Evolutionary conservation across 2,797 vertebrate species (phyloP).

Genomic region (Acrocephalus scirpaceus): DNA sequence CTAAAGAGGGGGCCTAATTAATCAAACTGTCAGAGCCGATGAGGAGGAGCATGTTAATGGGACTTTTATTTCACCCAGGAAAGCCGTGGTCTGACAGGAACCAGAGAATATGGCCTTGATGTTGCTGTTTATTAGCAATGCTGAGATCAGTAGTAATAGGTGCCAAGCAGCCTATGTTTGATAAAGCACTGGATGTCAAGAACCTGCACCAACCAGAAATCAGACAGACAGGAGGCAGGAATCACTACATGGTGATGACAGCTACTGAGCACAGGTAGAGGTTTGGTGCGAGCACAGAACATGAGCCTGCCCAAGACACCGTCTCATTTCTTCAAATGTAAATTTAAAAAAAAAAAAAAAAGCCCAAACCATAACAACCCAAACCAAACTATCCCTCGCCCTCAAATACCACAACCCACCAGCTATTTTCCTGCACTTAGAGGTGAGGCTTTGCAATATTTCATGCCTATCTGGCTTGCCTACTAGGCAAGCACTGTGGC

Average conservation of each 20-base stretch:
- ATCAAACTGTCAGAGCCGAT: constrained; percentile 95
- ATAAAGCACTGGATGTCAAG: constrained; percentile 83
- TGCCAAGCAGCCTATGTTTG: constrained; percentile 83
- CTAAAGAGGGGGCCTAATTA: constrained; percentile 89
- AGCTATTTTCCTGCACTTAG: background rate
- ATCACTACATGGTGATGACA: background rate
- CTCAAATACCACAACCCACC: background rate
- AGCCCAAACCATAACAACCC: background rate
- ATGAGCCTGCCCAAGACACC: background rate
- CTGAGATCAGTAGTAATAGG: constrained; percentile 76
- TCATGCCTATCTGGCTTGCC: no score
- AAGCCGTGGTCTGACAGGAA: constrained; percentile 85
- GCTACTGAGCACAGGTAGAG: background rate
- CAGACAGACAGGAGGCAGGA: constrained; percentile 68
- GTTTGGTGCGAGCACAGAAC: background rate
- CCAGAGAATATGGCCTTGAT: constrained; percentile 79
- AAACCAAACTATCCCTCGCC: accelerated
- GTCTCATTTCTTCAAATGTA: accelerated
- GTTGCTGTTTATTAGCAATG: constrained; percentile 87
- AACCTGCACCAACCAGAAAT: constrained; percentile 75
- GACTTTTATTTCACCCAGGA: constrained; percentile 92
- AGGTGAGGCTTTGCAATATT: background rate
- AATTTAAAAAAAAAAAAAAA: background rate
- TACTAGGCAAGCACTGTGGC: background rate
- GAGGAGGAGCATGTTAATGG: constrained; percentile 95